Percentiles rank a stretch among this genome's conserved stretches.
phyloP scores from a whole-genome alignment of 92 coral and sea anemone genomes.

The Palythoa heliodiscus region DNA sequence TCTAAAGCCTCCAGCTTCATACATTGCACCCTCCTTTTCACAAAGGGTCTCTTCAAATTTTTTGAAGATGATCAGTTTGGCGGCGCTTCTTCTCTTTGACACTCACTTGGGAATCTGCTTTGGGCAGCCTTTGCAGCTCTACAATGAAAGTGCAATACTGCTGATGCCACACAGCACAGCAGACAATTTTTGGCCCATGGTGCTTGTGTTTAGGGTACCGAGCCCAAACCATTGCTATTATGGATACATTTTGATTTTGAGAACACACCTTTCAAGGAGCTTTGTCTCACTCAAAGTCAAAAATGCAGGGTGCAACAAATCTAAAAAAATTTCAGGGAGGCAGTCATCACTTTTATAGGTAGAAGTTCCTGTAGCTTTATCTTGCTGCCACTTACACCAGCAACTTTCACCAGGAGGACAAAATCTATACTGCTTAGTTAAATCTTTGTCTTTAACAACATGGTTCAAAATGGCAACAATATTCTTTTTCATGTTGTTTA shows the following conservation, averaged over 20 bases:
- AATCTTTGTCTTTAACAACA: no score
- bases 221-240: slow-evolving; percentile 34
- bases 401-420: slow-evolving; percentile 54
- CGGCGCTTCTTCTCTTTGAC: slow-evolving; percentile 50
- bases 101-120: slow-evolving; percentile 50
- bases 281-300: neutral
- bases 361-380: slow-evolving; percentile 36
- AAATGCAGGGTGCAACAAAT: slow-evolving; percentile 5
- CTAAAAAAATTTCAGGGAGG: slow-evolving; percentile 43
- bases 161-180: slow-evolving; percentile 60
- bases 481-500: no score
- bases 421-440: slow-evolving; percentile 43
- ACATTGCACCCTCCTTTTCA: slow-evolving; percentile 41
- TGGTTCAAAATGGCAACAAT: no score
- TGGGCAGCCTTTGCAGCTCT: slow-evolving; percentile 52
- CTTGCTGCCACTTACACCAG: slow-evolving; percentile 61
- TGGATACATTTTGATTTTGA: slow-evolving; percentile 53
- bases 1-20: slow-evolving; percentile 64
- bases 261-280: slow-evolving; percentile 44
- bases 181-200: slow-evolving; percentile 52
- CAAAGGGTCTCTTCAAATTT: slow-evolving; percentile 32
- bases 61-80: slow-evolving; percentile 28
- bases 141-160: slow-evolving; percentile 57
- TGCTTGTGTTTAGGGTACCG: neutral
- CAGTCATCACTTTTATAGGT: slow-evolving; percentile 46